Evolutionary conservation across 2,113 vertebrate genomes (phyloP), one percentile per base, ranked within the genome.

Genomic region (Neogobius melanostomus): DNA sequence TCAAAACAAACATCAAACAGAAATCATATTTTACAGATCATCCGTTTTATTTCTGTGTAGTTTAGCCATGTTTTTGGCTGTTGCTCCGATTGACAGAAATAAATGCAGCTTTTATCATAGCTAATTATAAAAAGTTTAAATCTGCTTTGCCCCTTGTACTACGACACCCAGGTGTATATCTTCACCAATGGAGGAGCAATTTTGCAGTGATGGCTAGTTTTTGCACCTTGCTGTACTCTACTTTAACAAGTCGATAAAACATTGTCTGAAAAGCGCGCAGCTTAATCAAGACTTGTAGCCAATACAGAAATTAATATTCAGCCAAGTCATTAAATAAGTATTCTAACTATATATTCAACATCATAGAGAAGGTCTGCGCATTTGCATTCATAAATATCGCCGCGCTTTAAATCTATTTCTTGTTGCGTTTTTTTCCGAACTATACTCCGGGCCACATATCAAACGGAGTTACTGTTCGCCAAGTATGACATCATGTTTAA

Each of bases 401-500:
- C 43, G 8, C 1, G 14, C 6, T 44, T 59, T 59, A 42, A 60
- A 43, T n/a, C 14, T 15, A 61, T 43, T 9, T 61, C 36, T 60
- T 15, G 12, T 61, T 61, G 44, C 14, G n/a, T 42, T 45, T 61
- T 44, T 44, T 36, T 21, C 21, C 42, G 8, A n/a, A 44, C 7
- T 42, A 7, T 16, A 44, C 42, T 44, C 16, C 8, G 45, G 59
- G 16, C n/a, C 59, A 48, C 62, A 64, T 4, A 45, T 56, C 10
- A 56, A 52, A 72, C 44, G 43, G 7, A 60, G n/a, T 66, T 49
- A 28, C 64, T 59, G 10, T 64, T 60, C 51, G 72, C 66, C 21
- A 75, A 66, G 51, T 66, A 16, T 75, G 44, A 80, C 74, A 70
- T 82, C 69, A 69, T 7, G 66, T 15, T 52, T 65, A 28, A 53